Evolutionary conservation across 2,888 invertebrate genomes (phyloP).

Genomic region (Eutolmus rufibarbis): DNA sequence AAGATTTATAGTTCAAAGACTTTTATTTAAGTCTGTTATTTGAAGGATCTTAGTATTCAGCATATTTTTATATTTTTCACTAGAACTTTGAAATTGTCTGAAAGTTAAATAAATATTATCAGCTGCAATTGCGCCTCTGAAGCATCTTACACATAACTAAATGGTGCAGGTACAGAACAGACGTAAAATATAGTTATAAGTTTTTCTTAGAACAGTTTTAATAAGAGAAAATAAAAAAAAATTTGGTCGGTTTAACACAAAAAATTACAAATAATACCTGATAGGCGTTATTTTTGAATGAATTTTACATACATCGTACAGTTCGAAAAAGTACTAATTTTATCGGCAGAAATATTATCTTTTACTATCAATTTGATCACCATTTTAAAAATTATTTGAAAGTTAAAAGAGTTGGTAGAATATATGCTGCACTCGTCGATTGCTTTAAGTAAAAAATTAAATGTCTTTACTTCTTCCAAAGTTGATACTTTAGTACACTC

Average conservation of each 20-base stretch:
- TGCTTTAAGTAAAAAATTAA: too few species aligned
- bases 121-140: neutral
- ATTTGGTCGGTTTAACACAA: neutral
- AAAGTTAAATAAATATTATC: neutral
- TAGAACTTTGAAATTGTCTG: too few species aligned
- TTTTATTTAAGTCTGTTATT: neutral
- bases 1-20: neutral
- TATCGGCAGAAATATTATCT: too few species aligned
- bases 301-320: too few species aligned
- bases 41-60: neutral
- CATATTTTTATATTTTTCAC: neutral
- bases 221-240: neutral
- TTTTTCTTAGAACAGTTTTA: neutral
- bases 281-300: too few species aligned
- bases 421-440: too few species aligned
- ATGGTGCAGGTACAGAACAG: neutral
- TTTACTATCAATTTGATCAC: too few species aligned
- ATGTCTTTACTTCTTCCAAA: too few species aligned
- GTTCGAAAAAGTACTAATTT: too few species aligned
- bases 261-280: neutral
- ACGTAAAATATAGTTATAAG: neutral
- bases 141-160: neutral
- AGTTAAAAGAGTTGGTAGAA: too few species aligned
- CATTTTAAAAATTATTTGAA: too few species aligned
- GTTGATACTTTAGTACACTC: too few species aligned